Conservation (phyloP, 2,797 vertebrate genomes). For the Microcaecilia unicolor region DNA sequence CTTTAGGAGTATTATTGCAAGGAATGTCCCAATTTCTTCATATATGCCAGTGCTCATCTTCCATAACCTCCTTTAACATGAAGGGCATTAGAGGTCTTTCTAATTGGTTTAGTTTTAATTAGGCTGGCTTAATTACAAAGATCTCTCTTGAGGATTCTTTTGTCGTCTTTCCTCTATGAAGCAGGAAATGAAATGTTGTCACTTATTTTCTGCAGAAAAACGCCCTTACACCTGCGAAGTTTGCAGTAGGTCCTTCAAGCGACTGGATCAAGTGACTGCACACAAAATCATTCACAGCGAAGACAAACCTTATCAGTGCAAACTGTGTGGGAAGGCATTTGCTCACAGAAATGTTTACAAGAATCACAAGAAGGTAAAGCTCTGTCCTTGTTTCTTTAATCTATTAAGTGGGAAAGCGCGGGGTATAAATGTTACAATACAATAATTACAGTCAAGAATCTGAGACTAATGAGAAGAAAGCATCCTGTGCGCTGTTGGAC, state of each 20-base stretch:
- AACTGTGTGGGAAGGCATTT: slow-evolving; percentile 95
- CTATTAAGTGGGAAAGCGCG: too few relatives aligned
- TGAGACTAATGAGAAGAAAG: too few relatives aligned
- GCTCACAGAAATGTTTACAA: slow-evolving; percentile 98
- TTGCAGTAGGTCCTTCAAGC: slow-evolving; percentile 96
- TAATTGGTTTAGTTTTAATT: slow-evolving; percentile 47
- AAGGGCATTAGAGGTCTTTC: slow-evolving; percentile 45
- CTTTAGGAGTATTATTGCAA: slow-evolving; percentile 34
- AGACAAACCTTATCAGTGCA: slow-evolving; percentile 96
- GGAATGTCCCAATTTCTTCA: slow-evolving; percentile 39
- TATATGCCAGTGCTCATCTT: slow-evolving; percentile 19
- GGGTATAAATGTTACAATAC: too few relatives aligned
- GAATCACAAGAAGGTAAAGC: slow-evolving; percentile 97
- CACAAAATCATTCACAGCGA: slow-evolving; percentile 98
- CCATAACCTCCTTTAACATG: slow-evolving; percentile 39
- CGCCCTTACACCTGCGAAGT: slow-evolving; percentile 95
- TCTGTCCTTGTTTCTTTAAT: slow-evolving; percentile 33
- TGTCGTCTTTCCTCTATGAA: slow-evolving; percentile 35
- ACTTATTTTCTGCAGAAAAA: slow-evolving; percentile 79
- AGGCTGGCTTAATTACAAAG: slow-evolving; percentile 39
- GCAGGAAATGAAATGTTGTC: slow-evolving; percentile 52
- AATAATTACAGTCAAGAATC: too few relatives aligned
- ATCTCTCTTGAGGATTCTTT: slow-evolving; percentile 39
- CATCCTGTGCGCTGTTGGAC: too few relatives aligned
- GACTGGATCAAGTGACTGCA: slow-evolving; percentile 95